Evolutionary conservation across 2,113 vertebrate species (phyloP).

Genomic region (Varanus komodoensis): DNA sequence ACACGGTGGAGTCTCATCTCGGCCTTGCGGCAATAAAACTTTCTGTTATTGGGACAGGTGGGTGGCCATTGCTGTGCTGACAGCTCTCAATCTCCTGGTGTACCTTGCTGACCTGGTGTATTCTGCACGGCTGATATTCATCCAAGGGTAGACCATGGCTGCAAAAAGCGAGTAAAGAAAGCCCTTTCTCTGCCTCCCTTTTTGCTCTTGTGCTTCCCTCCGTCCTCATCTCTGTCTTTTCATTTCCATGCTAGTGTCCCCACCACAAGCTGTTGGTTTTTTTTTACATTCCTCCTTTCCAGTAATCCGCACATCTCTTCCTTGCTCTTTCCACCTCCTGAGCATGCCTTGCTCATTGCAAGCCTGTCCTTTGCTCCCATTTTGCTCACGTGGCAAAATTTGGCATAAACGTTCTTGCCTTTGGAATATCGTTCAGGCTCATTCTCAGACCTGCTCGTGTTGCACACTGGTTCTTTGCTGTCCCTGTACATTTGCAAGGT

Average conservation of each 20-base stretch:
- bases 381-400: background rate
- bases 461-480: background rate
- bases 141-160: slow-evolving; percentile 73
- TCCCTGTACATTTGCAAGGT: background rate
- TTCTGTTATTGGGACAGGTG: slow-evolving; percentile 83
- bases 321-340: background rate
- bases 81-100: slow-evolving; percentile 85
- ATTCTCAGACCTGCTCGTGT: too few species aligned
- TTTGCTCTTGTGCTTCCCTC: background rate
- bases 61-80: slow-evolving; percentile 83
- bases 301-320: background rate
- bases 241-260: too few species aligned
- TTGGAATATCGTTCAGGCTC: too few species aligned
- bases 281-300: background rate
- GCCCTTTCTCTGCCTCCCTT: background rate
- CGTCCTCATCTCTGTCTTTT: background rate
- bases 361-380: background rate
- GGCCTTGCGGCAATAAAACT: fast-evolving
- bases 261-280: background rate
- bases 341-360: background rate
- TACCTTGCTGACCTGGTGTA: slow-evolving; percentile 88
- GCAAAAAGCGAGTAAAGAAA: too few species aligned
- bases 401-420: background rate
- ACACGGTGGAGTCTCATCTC: slow-evolving; percentile 34
- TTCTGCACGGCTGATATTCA: slow-evolving; percentile 86